Evolutionary conservation across 2,888 invertebrate genomes (phyloP), one percentile per base, ranked within the genome.

Genomic region (Eugnorisma glareosa): DNA sequence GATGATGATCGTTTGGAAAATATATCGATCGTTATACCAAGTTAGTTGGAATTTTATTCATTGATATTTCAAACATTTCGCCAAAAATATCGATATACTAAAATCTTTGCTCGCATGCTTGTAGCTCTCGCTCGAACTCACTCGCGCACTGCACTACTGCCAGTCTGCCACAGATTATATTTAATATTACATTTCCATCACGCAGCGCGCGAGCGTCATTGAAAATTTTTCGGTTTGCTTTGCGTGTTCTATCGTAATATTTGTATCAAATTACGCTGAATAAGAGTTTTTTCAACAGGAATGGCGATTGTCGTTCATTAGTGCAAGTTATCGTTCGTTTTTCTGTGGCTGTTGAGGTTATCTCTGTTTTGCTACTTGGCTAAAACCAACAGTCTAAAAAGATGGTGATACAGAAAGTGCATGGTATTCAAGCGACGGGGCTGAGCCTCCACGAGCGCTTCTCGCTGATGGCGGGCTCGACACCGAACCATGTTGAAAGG

Each of bases 351-450:
- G 51, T 73, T 71, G 54, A 80, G 71, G 81, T 87, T 83, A 80
- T 71, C 37, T 82, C 72, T 64, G 40, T 83, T 84, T 86, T 85
- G 68, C 31, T 67, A 59, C 79, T 84, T 86, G 83, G 68, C 35
- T 67, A 51, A 43, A 70, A 75, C 80, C 81, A 75, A 69, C 75
- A 69, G 48, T 61, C 75, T 77, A 31, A 48, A 67, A 79, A 89
- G 77, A 95, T 94, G 94, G 91, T 93, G 74, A 93, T 96, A 78
- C 94, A 96, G 78, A 94, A 94, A 90, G 90, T 96, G 68, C 93
- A 94, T 79, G 95, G 95, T 79, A 93, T 97, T 51, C 95, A 95
- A 73, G 93, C 97, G 24, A 97, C 97, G 21, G 87, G 86, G 57
- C 79, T 96, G 77, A 94, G 91, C 70, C 88, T 95, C 71, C 91